A percentile compares a stretch with the other conserved stretches of the same genome.
Evolutionary conservation across 1,140 invertebrate genomes (phyloP).

Genomic region (Telenomus remus): DNA sequence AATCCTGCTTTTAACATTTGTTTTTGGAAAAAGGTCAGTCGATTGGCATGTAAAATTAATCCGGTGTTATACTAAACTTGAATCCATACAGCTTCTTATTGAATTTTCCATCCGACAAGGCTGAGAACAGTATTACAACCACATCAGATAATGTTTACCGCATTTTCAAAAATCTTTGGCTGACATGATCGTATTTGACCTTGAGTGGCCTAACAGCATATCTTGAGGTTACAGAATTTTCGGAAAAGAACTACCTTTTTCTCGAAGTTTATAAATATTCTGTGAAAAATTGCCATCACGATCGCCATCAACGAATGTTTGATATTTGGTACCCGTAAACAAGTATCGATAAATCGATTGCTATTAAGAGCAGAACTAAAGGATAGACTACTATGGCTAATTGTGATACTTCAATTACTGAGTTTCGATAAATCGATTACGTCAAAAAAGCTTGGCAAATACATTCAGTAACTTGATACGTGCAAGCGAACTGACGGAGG

Average conservation of each 20-base stretch:
- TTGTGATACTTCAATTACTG: slow-evolving; percentile 41
- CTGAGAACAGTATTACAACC: slow-evolving; percentile 18
- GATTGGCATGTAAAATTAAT: neutral
- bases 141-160: neutral
- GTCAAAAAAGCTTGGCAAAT: slow-evolving; percentile 12
- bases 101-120: neutral
- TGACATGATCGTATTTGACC: neutral
- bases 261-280: neutral
- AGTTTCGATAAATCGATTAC: slow-evolving; percentile 36
- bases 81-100: no score
- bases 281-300: slow-evolving; percentile 3
- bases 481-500: slow-evolving; percentile 20
- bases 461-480: slow-evolving; percentile 24
- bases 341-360: slow-evolving; percentile 6
- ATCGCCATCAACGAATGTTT: slow-evolving; percentile 18
- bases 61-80: neutral
- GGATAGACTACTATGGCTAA: slow-evolving; percentile 23
- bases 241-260: slow-evolving; percentile 1
- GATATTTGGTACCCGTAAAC: slow-evolving; percentile 8
- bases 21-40: neutral
- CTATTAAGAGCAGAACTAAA: neutral
- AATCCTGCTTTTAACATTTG: no score
- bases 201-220: slow-evolving; percentile 18
- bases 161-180: neutral
- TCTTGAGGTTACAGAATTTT: slow-evolving; percentile 33